Conservation (phyloP, 2,888 invertebrate genomes). For the Lepidochrysops patricia region DNA sequence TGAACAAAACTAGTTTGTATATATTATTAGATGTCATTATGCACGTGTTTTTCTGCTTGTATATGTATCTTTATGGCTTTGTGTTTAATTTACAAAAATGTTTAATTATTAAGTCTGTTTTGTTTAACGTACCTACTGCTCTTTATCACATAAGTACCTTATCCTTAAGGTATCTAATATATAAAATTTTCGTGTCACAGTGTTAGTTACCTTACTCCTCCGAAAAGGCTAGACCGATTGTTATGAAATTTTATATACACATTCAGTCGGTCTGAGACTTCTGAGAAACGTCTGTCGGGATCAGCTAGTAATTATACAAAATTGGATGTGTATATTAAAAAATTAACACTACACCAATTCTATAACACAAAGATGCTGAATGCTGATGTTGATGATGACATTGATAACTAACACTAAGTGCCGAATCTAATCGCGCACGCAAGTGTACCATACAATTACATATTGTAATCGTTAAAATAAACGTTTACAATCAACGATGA, state of each 20-base stretch:
- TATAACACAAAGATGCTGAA: neutral
- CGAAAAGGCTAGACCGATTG: no score
- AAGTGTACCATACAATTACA: neutral
- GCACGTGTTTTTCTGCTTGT: neutral
- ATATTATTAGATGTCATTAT: neutral
- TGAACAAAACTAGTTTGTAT: slow-evolving; percentile 3
- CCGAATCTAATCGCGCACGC: slow-evolving; percentile 6
- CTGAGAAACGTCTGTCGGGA: no score
- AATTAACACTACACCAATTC: no score
- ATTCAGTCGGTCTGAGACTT: no score
- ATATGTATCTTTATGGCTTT: neutral
- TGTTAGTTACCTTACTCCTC: no score
- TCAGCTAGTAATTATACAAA: no score
- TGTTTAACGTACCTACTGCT: neutral
- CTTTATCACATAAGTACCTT: neutral
- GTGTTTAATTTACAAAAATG: neutral
- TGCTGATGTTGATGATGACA: neutral
- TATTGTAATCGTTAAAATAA: slow-evolving; percentile 10
- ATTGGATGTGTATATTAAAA: no score
- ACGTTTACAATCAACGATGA: slow-evolving; percentile 6
- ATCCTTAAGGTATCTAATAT: no score
- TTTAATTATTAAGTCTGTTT: no score
- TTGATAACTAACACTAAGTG: neutral
- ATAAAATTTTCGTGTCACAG: no score
- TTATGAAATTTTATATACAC: no score